Conservation (phyloP, 2,113 vertebrate genomes). For the Theristicus caerulescens region DNA sequence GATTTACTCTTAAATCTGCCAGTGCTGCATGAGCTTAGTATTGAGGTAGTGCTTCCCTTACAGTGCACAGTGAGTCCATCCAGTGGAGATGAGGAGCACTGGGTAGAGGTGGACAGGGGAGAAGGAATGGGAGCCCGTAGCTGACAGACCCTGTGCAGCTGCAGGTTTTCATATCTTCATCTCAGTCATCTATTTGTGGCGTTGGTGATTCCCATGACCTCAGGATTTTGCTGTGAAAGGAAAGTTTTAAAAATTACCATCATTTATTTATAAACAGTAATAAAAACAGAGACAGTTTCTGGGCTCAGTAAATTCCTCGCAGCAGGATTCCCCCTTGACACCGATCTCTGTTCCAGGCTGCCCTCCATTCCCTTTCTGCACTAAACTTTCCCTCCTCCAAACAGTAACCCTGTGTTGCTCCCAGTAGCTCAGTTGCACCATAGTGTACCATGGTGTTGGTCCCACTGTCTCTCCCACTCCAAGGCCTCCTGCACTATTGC, state of each 20-base stretch:
- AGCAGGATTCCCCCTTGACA: constrained; percentile 36
- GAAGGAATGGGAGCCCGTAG: fast-evolving
- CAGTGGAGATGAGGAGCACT: background rate
- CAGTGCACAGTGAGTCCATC: too few species aligned
- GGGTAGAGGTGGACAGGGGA: background rate
- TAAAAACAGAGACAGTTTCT: constrained; percentile 42
- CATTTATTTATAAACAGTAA: constrained; percentile 24
- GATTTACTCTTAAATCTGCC: background rate
- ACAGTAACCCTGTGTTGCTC: background rate
- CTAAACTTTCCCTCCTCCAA: background rate
- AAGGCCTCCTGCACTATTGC: background rate
- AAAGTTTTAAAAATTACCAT: background rate
- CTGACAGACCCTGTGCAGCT: background rate
- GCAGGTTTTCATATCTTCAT: background rate
- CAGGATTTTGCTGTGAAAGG: background rate
- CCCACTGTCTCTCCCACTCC: background rate
- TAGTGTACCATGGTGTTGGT: background rate
- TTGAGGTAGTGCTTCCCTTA: background rate
- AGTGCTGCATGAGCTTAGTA: background rate
- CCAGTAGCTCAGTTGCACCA: background rate
- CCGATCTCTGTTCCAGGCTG: background rate
- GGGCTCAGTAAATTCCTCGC: background rate
- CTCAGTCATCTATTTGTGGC: background rate
- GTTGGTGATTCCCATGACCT: background rate
- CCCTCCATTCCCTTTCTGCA: background rate